Evolutionary conservation across 2,797 vertebrate species (phyloP).

Genomic region (Vultur gryphus): DNA sequence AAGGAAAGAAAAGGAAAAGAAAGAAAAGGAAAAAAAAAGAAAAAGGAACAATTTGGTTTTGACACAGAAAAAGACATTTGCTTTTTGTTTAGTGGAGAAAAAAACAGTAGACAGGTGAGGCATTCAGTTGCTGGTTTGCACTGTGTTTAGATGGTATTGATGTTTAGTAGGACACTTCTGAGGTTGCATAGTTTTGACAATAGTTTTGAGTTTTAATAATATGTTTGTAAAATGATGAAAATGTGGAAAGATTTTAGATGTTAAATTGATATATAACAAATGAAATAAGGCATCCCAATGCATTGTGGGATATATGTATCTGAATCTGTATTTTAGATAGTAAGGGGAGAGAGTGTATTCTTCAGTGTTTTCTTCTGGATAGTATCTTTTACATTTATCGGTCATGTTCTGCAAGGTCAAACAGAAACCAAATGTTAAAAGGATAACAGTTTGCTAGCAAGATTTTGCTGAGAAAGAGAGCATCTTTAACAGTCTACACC

Average conservation of each 20-base stretch:
- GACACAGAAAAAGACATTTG: neutral
- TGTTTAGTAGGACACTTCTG: neutral
- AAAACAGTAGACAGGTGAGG: neutral
- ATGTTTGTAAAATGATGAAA: neutral
- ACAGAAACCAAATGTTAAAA: neutral
- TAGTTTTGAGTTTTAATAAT: neutral
- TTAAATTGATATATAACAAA: neutral
- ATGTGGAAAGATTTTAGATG: neutral
- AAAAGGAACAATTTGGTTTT: neutral
- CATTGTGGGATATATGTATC: neutral
- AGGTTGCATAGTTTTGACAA: neutral
- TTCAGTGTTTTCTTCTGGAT: neutral
- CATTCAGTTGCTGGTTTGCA: neutral
- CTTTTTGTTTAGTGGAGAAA: neutral
- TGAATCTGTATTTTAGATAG: neutral
- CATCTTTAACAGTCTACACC: neutral
- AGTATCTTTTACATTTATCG: neutral
- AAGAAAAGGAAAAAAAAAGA: too few species aligned
- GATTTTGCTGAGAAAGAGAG: neutral
- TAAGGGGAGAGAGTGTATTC: neutral
- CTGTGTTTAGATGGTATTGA: neutral
- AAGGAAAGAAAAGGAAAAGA: neutral
- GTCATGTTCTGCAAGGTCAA: neutral
- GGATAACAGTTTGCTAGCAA: neutral
- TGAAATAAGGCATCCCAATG: neutral